A percentile compares a stretch with the other conserved stretches of the same genome.
phyloP scores from a whole-genome alignment of 2,888 invertebrate genomes.

The Monochamus alternatus region DNA sequence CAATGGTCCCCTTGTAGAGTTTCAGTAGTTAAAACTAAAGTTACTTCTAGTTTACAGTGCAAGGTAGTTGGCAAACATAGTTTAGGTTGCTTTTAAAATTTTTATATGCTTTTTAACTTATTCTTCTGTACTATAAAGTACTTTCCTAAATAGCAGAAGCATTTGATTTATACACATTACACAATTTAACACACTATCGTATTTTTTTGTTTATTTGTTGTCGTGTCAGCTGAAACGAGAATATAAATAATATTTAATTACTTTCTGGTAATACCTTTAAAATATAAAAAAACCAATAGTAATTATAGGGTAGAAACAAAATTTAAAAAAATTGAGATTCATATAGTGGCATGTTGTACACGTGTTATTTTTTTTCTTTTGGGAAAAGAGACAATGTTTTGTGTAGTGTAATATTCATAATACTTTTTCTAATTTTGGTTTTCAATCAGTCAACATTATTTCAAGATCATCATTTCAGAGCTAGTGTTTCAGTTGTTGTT shows the following conservation, averaged over 20 bases:
- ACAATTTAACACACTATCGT: constrained; percentile 29
- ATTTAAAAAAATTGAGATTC: no score
- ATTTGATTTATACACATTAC: constrained; percentile 34
- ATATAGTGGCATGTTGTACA: no score
- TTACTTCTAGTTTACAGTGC: constrained; percentile 35
- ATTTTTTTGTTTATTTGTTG: constrained; percentile 2
- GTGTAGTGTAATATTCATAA: no score
- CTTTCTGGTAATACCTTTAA: no score
- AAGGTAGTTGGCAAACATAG: constrained; percentile 37
- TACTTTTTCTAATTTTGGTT: no score
- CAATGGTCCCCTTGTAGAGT: constrained; percentile 19
- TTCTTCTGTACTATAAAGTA: constrained; percentile 35
- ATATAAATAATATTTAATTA: not conserved
- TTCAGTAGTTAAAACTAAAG: constrained; percentile 29
- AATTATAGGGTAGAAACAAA: not conserved
- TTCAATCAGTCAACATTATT: no score
- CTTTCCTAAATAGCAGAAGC: constrained; percentile 31
- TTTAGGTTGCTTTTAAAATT: constrained; percentile 32
- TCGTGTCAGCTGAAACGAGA: constrained; percentile 23
- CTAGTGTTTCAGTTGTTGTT: no score
- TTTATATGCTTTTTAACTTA: constrained; percentile 36
- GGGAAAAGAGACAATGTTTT: no score
- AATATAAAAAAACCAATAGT: not conserved
- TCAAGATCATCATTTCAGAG: no score
- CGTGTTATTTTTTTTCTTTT: no score